These are phyloP conservation scores for Hydroisotoma schaefferi DNA, from an alignment of 2,888 invertebrate species.

Conservation along the genomic window DNA sequence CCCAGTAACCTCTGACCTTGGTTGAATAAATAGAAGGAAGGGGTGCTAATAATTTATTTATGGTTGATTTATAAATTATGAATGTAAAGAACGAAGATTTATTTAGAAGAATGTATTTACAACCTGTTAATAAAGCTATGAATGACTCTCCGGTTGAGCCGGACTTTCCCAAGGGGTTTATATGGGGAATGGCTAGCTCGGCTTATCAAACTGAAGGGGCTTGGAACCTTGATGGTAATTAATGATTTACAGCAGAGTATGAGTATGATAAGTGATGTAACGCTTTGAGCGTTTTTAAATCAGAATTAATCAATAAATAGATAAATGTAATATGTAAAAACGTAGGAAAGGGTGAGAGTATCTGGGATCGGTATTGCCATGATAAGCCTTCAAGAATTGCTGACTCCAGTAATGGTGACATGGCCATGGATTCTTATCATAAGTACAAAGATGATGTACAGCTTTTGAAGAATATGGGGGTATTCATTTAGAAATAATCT, in stretches of 20 bases:
- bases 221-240: slow-evolving; percentile 50
- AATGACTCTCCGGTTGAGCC: too few species aligned
- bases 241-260: not conserved
- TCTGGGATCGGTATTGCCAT: slow-evolving; percentile 54
- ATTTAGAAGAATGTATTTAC: too few species aligned
- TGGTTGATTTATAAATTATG: too few species aligned
- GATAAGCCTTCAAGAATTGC: slow-evolving; percentile 30
- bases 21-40: too few species aligned
- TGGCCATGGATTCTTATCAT: slow-evolving; percentile 53
- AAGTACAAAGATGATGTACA: slow-evolving; percentile 54
- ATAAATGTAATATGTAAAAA: too few species aligned
- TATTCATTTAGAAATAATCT: slow-evolving; percentile 21
- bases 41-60: too few species aligned
- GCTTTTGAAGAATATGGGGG: slow-evolving; percentile 52
- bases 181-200: slow-evolving; percentile 35
- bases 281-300: too few species aligned
- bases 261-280: too few species aligned
- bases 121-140: too few species aligned
- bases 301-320: too few species aligned
- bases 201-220: slow-evolving; percentile 50
- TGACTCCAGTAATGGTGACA: slow-evolving; percentile 26
- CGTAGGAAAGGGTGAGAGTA: slow-evolving; percentile 51
- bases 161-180: slow-evolving; percentile 28
- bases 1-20: too few species aligned
- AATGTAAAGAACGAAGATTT: too few species aligned